Conservation (phyloP, 2,113 vertebrate genomes). For the Sterrhoptilus dennistouni region DNA sequence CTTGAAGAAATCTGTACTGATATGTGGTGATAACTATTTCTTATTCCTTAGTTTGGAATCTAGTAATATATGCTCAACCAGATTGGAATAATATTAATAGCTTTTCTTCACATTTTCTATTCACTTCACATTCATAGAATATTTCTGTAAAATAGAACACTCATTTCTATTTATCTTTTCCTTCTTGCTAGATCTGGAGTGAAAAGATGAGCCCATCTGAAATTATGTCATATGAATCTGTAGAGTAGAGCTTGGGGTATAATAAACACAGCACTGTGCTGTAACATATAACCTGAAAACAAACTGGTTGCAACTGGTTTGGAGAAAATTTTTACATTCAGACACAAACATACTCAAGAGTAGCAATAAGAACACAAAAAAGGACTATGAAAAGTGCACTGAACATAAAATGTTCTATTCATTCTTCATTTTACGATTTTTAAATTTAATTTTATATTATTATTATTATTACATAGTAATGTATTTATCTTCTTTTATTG, state of each 20-base stretch:
- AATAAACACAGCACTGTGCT: background rate
- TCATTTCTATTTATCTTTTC: background rate
- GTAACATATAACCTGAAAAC: background rate
- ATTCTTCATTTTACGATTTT: background rate
- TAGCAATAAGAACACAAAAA: background rate
- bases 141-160: background rate
- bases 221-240: background rate
- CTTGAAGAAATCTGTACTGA: background rate
- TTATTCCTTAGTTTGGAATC: background rate
- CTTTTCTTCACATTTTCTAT: background rate
- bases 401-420: background rate
- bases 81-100: background rate
- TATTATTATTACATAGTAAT: background rate
- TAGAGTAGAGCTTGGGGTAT: background rate
- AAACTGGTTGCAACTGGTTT: background rate
- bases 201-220: background rate
- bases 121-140: background rate
- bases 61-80: background rate
- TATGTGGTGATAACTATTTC: background rate
- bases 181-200: background rate
- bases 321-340: background rate
- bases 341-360: background rate
- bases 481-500: background rate
- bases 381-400: background rate
- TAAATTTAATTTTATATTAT: background rate